phyloP scores from a whole-genome alignment of 2,797 vertebrate genomes.

The Gymnothorax reevesii region DNA sequence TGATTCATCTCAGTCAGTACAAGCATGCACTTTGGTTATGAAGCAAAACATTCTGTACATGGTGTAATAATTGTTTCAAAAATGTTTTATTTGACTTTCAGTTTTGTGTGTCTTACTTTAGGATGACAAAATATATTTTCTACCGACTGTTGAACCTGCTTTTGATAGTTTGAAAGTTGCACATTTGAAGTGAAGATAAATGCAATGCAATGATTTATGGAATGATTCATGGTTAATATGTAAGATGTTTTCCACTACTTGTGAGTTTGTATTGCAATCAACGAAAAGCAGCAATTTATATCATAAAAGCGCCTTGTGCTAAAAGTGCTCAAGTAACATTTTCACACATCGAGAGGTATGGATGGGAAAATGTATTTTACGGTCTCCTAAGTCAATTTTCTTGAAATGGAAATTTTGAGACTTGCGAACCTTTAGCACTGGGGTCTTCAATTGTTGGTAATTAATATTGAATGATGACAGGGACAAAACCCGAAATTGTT shows the following conservation, averaged over 20 bases:
- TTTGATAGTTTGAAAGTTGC: neutral
- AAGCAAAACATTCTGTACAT: neutral
- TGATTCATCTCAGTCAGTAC: neutral
- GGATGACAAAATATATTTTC: neutral
- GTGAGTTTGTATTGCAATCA: neutral
- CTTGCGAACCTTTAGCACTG: too few species aligned
- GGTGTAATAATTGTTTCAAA: neutral
- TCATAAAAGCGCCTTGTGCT: neutral
- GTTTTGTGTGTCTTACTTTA: neutral
- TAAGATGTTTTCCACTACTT: neutral
- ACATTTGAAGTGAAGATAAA: neutral
- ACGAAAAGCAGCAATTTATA: neutral
- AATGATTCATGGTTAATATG: neutral
- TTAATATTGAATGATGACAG: neutral
- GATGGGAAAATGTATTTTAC: too few species aligned
- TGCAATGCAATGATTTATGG: neutral
- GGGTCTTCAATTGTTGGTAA: neutral
- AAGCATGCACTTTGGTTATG: neutral
- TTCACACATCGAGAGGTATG: too few species aligned
- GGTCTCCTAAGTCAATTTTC: too few species aligned
- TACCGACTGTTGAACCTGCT: neutral
- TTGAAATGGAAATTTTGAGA: too few species aligned
- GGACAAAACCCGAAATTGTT: neutral
- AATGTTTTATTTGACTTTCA: conserved; percentile 12
- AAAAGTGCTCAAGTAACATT: too few species aligned